A percentile compares a stretch with the other conserved stretches of the same genome.
Evolutionary conservation across 2,888 invertebrate species (phyloP).

Genomic region (Lordiphosa andalusiaca): DNA sequence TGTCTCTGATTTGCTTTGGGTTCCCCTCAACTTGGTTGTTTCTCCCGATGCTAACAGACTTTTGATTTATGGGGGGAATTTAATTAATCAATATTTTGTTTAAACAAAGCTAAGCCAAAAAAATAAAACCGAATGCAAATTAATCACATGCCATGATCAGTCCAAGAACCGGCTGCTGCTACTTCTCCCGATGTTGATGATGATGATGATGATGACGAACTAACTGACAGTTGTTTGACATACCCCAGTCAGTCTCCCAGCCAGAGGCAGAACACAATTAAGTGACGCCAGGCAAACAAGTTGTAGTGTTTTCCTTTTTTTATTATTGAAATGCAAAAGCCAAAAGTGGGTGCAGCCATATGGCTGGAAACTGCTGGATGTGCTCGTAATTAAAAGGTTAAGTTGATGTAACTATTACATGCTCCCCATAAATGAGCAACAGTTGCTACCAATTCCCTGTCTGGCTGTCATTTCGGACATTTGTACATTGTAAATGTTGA

Average conservation of each 20-base stretch:
- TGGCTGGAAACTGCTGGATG: conserved; percentile 37
- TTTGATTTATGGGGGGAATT: conserved; percentile 69
- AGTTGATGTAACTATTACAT: conserved; percentile 64
- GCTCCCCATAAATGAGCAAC: conserved; percentile 38
- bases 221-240: conserved; percentile 75
- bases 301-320: conserved; percentile 44
- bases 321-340: conserved; percentile 57
- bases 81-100: conserved; percentile 73
- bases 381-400: conserved; percentile 65
- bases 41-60: conserved; percentile 28
- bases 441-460: conserved; percentile 51
- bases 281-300: conserved; percentile 53
- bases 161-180: conserved; percentile 35
- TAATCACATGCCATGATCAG: conserved; percentile 66
- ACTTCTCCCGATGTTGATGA: conserved; percentile 16
- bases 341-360: conserved; percentile 68
- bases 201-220: conserved; percentile 49
- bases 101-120: conserved; percentile 46
- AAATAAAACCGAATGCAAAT: conserved; percentile 61
- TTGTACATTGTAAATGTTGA: conserved; percentile 80
- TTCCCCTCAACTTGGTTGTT: conserved; percentile 9
- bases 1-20: conserved; percentile 31
- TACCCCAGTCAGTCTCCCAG: conserved; percentile 63
- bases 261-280: conserved; percentile 49
- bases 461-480: conserved; percentile 77